phyloP scores from a whole-genome alignment of 53 echinoderm and acorn worm species.

The Arbacia lixula region DNA sequence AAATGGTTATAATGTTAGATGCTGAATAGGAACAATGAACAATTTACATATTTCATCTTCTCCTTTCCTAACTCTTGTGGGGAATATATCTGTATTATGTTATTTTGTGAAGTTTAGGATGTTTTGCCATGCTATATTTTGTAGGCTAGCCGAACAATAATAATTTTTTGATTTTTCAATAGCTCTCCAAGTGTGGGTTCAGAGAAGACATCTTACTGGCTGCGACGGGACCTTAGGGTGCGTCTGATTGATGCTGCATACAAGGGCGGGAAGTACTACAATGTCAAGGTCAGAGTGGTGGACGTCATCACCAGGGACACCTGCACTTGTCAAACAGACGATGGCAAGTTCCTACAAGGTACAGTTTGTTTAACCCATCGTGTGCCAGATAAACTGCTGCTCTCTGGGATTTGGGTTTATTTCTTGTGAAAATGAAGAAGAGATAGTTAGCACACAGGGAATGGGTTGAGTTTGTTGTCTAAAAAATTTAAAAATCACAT shows the following conservation, averaged over 20 bases:
- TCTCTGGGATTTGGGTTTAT: background rate
- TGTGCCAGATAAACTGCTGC: too few species aligned
- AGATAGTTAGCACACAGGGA: background rate
- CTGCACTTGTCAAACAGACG: slow-evolving; percentile 88
- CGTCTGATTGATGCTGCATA: slow-evolving; percentile 86
- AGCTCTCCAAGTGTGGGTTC: too few species aligned
- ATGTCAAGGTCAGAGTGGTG: slow-evolving; percentile 83
- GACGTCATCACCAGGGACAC: slow-evolving; percentile 81
- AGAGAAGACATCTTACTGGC: slow-evolving; percentile 59
- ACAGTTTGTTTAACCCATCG: background rate
- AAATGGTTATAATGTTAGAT: too few species aligned
- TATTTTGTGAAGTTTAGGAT: too few species aligned
- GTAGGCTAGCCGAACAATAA: too few species aligned
- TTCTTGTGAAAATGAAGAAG: background rate
- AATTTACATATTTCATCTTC: too few species aligned
- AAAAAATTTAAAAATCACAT: too few species aligned
- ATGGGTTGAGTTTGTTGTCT: background rate
- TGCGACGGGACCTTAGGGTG: slow-evolving; percentile 88
- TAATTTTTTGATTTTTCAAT: too few species aligned
- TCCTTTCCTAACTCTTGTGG: too few species aligned
- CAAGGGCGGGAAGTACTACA: slow-evolving; percentile 95
- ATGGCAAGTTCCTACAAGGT: slow-evolving; percentile 84
- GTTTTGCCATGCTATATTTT: too few species aligned
- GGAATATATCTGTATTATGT: too few species aligned
- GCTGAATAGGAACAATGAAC: too few species aligned